phyloP scores from a whole-genome alignment of 2,113 vertebrate species.

The Tragelaphus imberbis region DNA sequence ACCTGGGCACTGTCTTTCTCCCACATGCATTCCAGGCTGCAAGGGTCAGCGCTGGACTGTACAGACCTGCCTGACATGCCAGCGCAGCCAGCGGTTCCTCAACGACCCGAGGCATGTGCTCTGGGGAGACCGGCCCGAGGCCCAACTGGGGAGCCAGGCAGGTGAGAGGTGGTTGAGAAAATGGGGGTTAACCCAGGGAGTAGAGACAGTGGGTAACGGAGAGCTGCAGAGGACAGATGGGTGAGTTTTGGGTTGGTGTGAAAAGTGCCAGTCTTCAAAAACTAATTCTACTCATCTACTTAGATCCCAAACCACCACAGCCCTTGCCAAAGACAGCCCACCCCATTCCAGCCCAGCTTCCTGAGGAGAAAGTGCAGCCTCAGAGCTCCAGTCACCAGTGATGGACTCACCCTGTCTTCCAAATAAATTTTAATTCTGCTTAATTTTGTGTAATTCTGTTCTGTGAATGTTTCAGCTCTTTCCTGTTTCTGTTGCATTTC shows the following conservation, averaged over 20 bases:
- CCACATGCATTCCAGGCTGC: not conserved
- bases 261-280: not conserved
- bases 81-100: conserved; percentile 62
- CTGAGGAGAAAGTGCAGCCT: not conserved
- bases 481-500: not conserved
- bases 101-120: conserved; percentile 65
- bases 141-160: conserved; percentile 57
- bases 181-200: not conserved
- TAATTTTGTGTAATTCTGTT: not conserved
- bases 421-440: conserved; percentile 37
- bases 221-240: not conserved
- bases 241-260: not conserved
- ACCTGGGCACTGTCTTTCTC: not conserved
- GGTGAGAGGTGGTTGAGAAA: conserved; percentile 21
- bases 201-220: not conserved
- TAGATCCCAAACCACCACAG: conserved; percentile 47
- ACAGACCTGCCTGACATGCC: conserved; percentile 69
- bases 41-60: conserved; percentile 67
- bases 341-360: not conserved
- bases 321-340: not conserved
- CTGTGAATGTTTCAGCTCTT: not conserved
- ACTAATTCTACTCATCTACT: not conserved
- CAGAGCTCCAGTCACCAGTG: not conserved
- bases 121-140: conserved; percentile 68
- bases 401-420: not conserved